A percentile compares a stretch with the other conserved stretches of the same genome.
These are phyloP conservation scores for Acrossocheilus wenchowensis DNA, from an alignment of 2,797 vertebrate genomes.

Conservation along the genomic window DNA sequence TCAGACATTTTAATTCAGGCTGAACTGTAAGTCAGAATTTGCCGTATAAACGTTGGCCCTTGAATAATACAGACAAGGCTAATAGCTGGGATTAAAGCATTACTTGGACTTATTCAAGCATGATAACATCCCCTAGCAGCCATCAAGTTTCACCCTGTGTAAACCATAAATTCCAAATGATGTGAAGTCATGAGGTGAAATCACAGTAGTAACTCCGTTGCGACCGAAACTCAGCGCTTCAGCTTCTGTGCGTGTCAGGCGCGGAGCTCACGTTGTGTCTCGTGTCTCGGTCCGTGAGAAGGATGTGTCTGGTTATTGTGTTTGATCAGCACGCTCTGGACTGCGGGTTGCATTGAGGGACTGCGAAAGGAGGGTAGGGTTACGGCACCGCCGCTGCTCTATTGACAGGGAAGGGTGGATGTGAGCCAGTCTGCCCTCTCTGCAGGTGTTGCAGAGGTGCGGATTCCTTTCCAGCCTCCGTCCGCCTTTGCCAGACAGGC, in stretches of 20 bases:
- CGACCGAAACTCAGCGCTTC: not conserved
- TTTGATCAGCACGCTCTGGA: conserved; percentile 48
- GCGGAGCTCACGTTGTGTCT: not conserved
- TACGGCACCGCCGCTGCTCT: conserved; percentile 40
- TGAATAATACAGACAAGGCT: conserved; percentile 65
- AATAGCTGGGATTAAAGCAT: conserved; percentile 66
- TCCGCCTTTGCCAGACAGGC: conserved; percentile 33
- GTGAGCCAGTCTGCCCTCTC: conserved; percentile 38
- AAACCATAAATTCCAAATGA: conserved; percentile 55
- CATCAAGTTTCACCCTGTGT: conserved; percentile 52
- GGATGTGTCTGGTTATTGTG: conserved; percentile 50
- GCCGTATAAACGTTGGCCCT: conserved; percentile 70
- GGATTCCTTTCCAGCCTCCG: conserved; percentile 36
- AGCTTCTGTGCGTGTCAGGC: not conserved
- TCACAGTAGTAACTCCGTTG: conserved; percentile 27
- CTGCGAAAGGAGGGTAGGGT: conserved; percentile 9
- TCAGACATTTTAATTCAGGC: conserved; percentile 68
- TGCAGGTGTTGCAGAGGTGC: conserved; percentile 43
- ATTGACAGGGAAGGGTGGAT: conserved; percentile 53
- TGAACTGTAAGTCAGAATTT: conserved; percentile 70
- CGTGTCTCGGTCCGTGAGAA: conserved; percentile 37
- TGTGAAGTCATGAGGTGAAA: conserved; percentile 54
- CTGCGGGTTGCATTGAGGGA: conserved; percentile 17
- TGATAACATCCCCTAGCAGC: conserved; percentile 55
- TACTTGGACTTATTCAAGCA: conserved; percentile 55